Percentiles rank a stretch among this genome's conserved stretches.
Evolutionary conservation across 2,113 vertebrate species (phyloP).

Genomic region (Gopherus flavomarginatus): DNA sequence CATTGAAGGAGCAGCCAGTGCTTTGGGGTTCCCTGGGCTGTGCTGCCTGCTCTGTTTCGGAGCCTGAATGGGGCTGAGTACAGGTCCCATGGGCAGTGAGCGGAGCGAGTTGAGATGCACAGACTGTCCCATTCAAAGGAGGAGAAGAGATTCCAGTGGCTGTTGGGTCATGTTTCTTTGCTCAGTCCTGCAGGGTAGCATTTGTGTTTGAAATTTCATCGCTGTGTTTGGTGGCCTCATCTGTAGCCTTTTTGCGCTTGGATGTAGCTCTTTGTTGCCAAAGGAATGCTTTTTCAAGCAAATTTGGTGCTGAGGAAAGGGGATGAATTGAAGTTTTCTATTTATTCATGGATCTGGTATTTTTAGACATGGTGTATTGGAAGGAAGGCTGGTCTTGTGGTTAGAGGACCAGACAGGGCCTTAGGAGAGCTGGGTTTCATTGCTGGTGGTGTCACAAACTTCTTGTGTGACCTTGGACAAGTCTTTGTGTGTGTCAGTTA

Average conservation of each 20-base stretch:
- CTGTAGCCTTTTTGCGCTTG: neutral
- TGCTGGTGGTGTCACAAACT: neutral
- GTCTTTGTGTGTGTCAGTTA: neutral
- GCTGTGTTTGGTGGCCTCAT: neutral
- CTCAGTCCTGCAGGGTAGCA: neutral
- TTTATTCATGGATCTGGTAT: neutral
- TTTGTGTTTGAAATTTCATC: neutral
- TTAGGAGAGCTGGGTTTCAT: neutral
- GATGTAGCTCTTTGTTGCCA: constrained; percentile 3
- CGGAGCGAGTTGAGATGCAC: neutral
- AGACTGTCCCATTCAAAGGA: neutral
- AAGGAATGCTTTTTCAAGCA: neutral
- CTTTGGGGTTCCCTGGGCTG: neutral
- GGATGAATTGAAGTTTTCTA: neutral
- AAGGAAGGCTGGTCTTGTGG: neutral
- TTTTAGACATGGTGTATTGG: neutral
- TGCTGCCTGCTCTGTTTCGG: neutral
- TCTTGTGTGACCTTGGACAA: neutral
- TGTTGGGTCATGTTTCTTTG: neutral
- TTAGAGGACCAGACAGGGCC: neutral
- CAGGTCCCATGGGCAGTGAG: neutral
- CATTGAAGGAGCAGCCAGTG: neutral
- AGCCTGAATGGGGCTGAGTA: neutral
- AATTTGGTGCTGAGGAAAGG: neutral
- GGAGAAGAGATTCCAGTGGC: neutral